A percentile compares a stretch with the other conserved stretches of the same genome.
Evolutionary conservation across 2,888 invertebrate genomes (phyloP).

Genomic region (Eupithecia dodoneata): DNA sequence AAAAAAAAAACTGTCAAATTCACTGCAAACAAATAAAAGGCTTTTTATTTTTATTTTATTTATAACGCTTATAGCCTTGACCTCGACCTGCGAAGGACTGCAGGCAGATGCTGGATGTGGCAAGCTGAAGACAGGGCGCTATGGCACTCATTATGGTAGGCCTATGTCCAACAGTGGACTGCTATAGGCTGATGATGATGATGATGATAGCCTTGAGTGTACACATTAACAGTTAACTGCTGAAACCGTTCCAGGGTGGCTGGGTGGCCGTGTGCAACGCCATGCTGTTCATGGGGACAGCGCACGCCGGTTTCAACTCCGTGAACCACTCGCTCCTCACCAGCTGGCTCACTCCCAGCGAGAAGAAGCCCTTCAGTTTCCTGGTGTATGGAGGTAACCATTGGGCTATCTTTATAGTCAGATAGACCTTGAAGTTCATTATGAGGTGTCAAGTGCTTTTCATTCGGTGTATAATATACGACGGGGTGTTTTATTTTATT

Average conservation of each 20-base stretch:
- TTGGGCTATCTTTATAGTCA: not conserved
- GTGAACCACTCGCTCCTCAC: slow-evolving; percentile 61
- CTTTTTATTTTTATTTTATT: no score
- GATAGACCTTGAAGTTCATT: not conserved
- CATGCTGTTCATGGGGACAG: slow-evolving; percentile 70
- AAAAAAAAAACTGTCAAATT: no score
- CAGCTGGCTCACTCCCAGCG: slow-evolving; percentile 71
- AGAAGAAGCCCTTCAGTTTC: slow-evolving; percentile 58
- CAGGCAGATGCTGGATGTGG: no score
- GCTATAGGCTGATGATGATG: no score
- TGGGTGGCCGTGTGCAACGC: slow-evolving; percentile 85
- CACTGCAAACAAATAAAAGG: no score
- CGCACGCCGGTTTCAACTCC: slow-evolving; percentile 71
- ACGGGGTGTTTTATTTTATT: no score
- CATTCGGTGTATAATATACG: no score
- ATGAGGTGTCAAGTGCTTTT: no score
- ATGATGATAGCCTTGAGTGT: no score
- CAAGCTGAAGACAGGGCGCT: not conserved
- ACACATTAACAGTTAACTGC: not conserved
- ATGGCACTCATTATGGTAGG: not conserved
- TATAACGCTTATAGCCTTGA: no score
- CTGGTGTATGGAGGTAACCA: slow-evolving; percentile 65
- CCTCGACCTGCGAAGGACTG: no score
- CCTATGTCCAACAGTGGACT: not conserved
- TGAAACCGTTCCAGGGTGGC: slow-evolving; percentile 66